Conservation (phyloP, 2,888 invertebrate genomes). For the Coelogynopora nodosa region DNA sequence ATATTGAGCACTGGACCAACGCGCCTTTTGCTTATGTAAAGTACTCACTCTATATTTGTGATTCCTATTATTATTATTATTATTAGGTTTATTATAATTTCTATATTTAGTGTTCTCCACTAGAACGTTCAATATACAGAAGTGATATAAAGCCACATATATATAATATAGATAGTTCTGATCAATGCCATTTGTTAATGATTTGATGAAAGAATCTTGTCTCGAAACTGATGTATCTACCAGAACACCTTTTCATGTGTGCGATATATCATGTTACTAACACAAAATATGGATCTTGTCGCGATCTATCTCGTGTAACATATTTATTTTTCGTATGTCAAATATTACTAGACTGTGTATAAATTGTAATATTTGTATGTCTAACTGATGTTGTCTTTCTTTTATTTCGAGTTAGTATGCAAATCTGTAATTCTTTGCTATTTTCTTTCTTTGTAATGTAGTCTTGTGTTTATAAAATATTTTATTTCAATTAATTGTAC, state of each 20-base stretch:
- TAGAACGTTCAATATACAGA: background rate
- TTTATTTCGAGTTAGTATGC: no score
- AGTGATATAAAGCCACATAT: background rate
- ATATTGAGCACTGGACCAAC: background rate
- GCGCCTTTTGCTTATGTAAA: background rate
- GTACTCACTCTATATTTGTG: background rate
- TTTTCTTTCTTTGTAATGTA: no score
- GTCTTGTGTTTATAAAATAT: no score
- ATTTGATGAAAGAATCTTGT: background rate
- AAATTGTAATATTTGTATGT: background rate
- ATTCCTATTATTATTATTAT: no score
- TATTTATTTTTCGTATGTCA: background rate
- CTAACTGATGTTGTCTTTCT: slow-evolving; percentile 17
- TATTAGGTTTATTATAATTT: no score
- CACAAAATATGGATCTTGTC: background rate
- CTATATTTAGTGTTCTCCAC: background rate
- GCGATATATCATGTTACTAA: background rate
- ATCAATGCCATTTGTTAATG: background rate
- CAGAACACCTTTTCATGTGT: background rate
- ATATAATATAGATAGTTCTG: background rate
- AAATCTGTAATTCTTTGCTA: no score
- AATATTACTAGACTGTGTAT: background rate
- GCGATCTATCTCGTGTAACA: background rate
- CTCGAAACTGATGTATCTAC: background rate
- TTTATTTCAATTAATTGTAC: no score